Evolutionary conservation across 2,888 invertebrate genomes (phyloP), one percentile per base, ranked within the genome.

Genomic region (Crocallis elinguaria): DNA sequence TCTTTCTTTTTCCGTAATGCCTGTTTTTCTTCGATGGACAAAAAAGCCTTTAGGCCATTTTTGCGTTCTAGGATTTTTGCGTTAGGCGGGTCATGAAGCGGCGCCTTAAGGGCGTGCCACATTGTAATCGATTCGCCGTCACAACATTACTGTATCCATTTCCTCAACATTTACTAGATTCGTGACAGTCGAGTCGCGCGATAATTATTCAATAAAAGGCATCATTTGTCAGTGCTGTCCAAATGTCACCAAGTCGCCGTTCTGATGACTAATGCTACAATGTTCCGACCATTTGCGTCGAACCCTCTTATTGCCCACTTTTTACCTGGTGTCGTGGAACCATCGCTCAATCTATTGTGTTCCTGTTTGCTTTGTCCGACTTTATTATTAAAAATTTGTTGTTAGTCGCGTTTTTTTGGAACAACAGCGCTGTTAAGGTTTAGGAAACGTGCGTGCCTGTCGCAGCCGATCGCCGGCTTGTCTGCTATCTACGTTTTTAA

Each of bases 131-230:
- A 57, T 43, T 45, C 53, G 38, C 29, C 13, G 32, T 46, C 43
- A 55, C 53, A 60, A 44, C 27, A 44, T 53, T 52, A 59, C 49
- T 51, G 55, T 51, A 65, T 61, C 64, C 55, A 62, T 75, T 74
- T 73, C 67, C 62, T 56, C 66, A 71, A 73, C 70, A 78, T 80
- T 79, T 71, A 75, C 69, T 78, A 71, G 69, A 72, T 76, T 75
- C 72, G 73, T 77, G 75, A 75, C 76, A 73, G 62, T 71, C 57
- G 57, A 67, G 67, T 58, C 70, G 66, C 70, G 75, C 75, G 72
- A 83, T 87, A 86, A 88, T 88, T 87, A 88, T 88, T 88, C 87
- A 88, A 88, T 89, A 85, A 86, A 85, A 82, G 82, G 73, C 69
- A 81, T 84, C 81, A 88, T 88, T 88, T 86, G 87, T 88, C 88